These are phyloP conservation scores for Dipodomys ordii DNA, from an alignment of 2,113 vertebrate species.

Conservation along the genomic window DNA sequence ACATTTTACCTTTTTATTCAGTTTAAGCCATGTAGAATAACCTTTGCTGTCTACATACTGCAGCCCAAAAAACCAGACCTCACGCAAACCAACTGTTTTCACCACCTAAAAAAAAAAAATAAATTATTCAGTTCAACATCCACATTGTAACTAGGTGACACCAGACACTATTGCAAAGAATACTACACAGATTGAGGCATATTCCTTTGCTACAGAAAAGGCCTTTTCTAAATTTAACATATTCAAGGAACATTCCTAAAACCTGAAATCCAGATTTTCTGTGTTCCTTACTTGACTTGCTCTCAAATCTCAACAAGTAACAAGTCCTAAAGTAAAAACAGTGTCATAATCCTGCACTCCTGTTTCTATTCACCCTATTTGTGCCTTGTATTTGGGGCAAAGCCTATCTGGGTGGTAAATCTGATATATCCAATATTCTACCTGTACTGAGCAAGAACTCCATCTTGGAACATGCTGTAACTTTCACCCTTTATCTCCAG, in stretches of 20 bases:
- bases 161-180: not conserved
- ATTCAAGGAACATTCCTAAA: slow-evolving; percentile 29
- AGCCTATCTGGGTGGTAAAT: not conserved
- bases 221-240: slow-evolving; percentile 15
- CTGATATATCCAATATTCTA: not conserved
- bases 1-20: slow-evolving; percentile 96
- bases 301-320: slow-evolving; percentile 3
- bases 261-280: not conserved
- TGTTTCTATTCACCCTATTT: slow-evolving; percentile 9
- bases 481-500: not conserved
- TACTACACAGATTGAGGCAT: not conserved
- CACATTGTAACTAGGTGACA: slow-evolving; percentile 25
- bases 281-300: not conserved
- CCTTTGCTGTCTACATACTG: slow-evolving; percentile 99
- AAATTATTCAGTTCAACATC: slow-evolving; percentile 55
- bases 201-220: not conserved
- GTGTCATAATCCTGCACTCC: not conserved
- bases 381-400: not conserved
- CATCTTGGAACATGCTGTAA: not conserved
- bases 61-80: slow-evolving; percentile 99
- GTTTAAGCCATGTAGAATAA: slow-evolving; percentile 97
- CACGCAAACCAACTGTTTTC: slow-evolving; percentile 97
- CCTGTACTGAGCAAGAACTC: not conserved
- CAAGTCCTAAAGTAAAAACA: not conserved
- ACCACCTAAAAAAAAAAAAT: slow-evolving; percentile 91